These are phyloP conservation scores for Melanostoma scalare DNA, from an alignment of 2,888 invertebrate genomes.

Conservation along the genomic window DNA sequence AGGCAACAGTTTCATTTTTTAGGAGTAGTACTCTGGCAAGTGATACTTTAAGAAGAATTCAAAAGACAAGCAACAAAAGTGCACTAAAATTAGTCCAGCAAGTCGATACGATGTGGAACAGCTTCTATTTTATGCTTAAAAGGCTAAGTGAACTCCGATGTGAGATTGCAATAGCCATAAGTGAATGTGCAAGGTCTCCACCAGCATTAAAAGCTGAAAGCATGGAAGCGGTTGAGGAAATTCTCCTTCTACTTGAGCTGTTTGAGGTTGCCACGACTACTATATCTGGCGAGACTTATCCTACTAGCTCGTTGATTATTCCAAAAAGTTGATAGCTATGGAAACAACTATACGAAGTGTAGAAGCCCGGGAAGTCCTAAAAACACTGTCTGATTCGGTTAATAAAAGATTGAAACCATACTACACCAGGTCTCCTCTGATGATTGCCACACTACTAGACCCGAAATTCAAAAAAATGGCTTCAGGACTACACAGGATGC, in stretches of 20 bases:
- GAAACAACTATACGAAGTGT: not conserved
- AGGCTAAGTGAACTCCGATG: not conserved
- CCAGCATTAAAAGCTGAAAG: not conserved
- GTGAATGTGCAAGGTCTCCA: not conserved
- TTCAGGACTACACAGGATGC: no score
- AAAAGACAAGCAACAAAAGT: not conserved
- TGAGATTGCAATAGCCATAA: not conserved
- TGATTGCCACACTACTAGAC: not conserved
- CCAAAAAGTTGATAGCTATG: not conserved
- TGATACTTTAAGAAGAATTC: not conserved
- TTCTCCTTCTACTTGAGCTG: not conserved
- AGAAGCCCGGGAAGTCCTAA: not conserved
- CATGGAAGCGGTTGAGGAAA: not conserved
- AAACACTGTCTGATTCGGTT: not conserved
- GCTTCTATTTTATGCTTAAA: conserved; percentile 16
- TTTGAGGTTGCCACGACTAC: not conserved
- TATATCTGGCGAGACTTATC: not conserved
- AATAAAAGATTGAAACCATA: conserved; percentile 1
- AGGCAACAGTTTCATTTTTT: conserved; percentile 15
- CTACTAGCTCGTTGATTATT: not conserved
- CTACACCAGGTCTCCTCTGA: not conserved
- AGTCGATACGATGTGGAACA: conserved; percentile 5
- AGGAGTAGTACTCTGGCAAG: conserved; percentile 9
- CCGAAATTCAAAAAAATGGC: not conserved
- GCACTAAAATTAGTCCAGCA: conserved; percentile 5